Base-by-base conservation (phyloP, 2,797 vertebrate genomes). In the Xiphophorus birchmanni region DNA sequence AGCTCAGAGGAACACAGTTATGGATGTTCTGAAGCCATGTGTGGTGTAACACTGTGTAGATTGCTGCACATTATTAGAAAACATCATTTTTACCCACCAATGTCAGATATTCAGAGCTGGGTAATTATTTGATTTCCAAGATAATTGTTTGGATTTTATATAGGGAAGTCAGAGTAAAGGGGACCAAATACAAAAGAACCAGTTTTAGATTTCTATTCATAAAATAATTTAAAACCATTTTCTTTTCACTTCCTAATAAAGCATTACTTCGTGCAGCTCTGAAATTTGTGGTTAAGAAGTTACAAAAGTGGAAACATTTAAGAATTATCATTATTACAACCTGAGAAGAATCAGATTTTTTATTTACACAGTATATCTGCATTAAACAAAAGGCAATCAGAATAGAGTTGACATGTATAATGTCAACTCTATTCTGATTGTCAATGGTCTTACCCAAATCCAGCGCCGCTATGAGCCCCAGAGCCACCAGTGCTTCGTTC, bases 401-500 rank as follows among this genome's bases (percentile, higher is more conserved):
- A 13, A 65, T 18, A 48, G 4, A 48, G 47, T 1, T 48, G 47
- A 48, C 47, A 35, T 21, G 6, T 65, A 9, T 2, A 35, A 21
- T 37, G 17, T 37, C 32, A 65, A 2, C 5, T 35, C 29, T 7
- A 35, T 63, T 63, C 13, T 63, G 10, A 71, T 40, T 56, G 10
- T 54, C 2, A 29, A 21, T 7, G 26, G n/a, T 80, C 94, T 97
- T 93, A 99, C 98, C 97, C 92, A 99, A 93, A 93, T 99, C 98
- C 92, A 99, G 96, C 23, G 97, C 97, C 0, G 97, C 98, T 90
- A 99, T 98, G 88, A 99, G 95, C 58, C 98, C 98, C 95, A 99
- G 86, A 58, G 98, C 98, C 91, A 99, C 97, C 29, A 99, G 97
- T 2, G 98, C 98, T 94, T 99, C 98, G 0, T 99, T 99, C 95